Base-by-base conservation (phyloP, 2,113 vertebrate genomes). In the Hippocampus mohnikei region DNA sequence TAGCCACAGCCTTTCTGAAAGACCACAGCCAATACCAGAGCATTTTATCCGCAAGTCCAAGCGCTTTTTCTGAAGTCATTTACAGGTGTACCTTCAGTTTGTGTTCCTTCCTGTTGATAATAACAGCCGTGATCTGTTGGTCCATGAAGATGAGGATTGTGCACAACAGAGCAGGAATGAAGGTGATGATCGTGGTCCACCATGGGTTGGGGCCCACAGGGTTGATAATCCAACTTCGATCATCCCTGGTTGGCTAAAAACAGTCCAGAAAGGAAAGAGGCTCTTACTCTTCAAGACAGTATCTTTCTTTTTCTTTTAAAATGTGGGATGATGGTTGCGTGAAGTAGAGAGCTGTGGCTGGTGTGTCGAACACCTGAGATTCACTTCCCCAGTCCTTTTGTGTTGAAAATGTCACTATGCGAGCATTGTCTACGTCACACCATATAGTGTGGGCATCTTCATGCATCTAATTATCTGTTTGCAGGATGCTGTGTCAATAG, bases 141-240 rank as follows among this genome's bases (percentile, higher is more conserved):
- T 99, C 97, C 97, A 99, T 99, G 87, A 99, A 99, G 90, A 99
- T 98, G 71, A 99, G 94, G 87, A 99, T 99, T 78, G 98, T 99
- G 87, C 98, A 99, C 83, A 99, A 95, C 70, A 99, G 87, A 70
- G 98, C 96, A 40, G 98, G 98, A 88, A 99, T 85, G 81, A 92
- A 80, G 69, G 95, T 93, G 83, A 98, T 93, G 75, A 98, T 87
- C 71, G 94, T 89, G 69, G 98, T 99, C 98, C 98, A 99, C 98
- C 98, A 99, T 40, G 98, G 98, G 90, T 99, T 99, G 50, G 95
- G 94, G 21, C 98, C 98, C 81, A 99, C 81, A 1, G 98, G 98
- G 83, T 94, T 95, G 67, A 99, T 90, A 66, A 98, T 69, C 97
- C 97, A 99, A 77, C 97, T 97, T 74, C 97, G 96, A 80, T 99